A percentile compares a stretch with the other conserved stretches of the same genome.
Conservation (phyloP, 2,888 invertebrate species). For the Esperia sulphurella region DNA sequence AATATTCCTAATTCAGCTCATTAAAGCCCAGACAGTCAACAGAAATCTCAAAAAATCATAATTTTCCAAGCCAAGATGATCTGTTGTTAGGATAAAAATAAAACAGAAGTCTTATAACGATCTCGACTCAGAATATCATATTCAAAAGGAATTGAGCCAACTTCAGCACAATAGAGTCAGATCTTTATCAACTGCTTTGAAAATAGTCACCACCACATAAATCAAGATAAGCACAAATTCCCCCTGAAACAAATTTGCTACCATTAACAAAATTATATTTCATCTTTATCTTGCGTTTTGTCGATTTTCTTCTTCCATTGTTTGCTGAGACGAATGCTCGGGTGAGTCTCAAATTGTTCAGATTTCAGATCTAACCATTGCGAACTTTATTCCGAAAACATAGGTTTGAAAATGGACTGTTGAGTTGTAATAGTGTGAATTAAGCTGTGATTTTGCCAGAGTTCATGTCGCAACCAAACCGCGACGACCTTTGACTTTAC, state of each 20-base stretch:
- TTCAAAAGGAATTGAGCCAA: background rate
- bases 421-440: slow-evolving; percentile 4
- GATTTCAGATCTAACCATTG: slow-evolving; percentile 8
- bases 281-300: slow-evolving; percentile 48
- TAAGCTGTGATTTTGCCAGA: slow-evolving; percentile 6
- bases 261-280: slow-evolving; percentile 45
- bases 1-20: no score
- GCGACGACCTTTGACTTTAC: slow-evolving; percentile 14
- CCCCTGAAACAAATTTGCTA: slow-evolving; percentile 25
- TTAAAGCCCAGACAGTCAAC: no score
- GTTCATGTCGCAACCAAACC: slow-evolving; percentile 7
- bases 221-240: slow-evolving; percentile 20
- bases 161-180: slow-evolving; percentile 9
- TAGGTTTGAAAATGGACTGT: slow-evolving; percentile 14
- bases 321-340: slow-evolving; percentile 24
- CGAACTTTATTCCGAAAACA: background rate
- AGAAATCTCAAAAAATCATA: no score
- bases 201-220: slow-evolving; percentile 10
- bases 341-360: slow-evolving; percentile 14
- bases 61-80: no score
- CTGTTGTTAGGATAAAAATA: no score
- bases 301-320: slow-evolving; percentile 35
- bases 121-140: no score
- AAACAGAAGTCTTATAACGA: no score
- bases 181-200: slow-evolving; percentile 2